Conservation (phyloP, 2,888 invertebrate species). For the Phoronis australis region DNA sequence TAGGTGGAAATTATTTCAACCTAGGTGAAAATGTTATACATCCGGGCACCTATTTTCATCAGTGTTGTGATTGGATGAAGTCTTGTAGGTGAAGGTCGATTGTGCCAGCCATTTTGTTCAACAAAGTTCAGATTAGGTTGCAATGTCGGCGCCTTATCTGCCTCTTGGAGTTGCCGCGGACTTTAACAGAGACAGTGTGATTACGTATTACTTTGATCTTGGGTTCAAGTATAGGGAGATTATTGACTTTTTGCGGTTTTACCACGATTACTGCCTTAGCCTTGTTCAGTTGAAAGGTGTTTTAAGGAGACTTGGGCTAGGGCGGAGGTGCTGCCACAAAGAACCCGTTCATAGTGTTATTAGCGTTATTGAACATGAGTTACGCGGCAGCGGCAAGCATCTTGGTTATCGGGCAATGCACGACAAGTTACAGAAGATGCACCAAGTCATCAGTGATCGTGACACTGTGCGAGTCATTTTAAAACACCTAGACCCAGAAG, state of each 20-base stretch:
- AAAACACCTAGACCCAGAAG: constrained; percentile 6
- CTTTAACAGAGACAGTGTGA: not conserved
- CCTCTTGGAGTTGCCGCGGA: too few relatives aligned
- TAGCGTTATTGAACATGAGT: not conserved
- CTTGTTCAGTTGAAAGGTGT: not conserved
- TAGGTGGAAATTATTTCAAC: too few relatives aligned
- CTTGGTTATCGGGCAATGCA: constrained; percentile 5
- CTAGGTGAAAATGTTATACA: too few relatives aligned
- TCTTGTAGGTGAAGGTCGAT: too few relatives aligned
- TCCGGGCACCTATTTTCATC: too few relatives aligned
- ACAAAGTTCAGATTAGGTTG: too few relatives aligned
- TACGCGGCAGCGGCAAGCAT: not conserved
- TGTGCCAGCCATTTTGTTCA: too few relatives aligned
- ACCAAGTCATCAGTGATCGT: not conserved
- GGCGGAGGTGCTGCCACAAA: not conserved
- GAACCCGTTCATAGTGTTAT: not conserved
- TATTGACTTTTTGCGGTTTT: not conserved
- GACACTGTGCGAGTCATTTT: constrained; percentile 3
- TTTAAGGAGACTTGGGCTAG: not conserved
- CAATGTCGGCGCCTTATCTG: too few relatives aligned
- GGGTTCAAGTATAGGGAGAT: not conserved
- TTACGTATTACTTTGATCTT: not conserved
- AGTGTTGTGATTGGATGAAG: too few relatives aligned
- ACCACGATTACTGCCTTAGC: not conserved
- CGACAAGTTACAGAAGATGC: not conserved